These are phyloP conservation scores for Leptodactylus fallax DNA, from an alignment of 2,797 vertebrate genomes.

Conservation along the genomic window DNA sequence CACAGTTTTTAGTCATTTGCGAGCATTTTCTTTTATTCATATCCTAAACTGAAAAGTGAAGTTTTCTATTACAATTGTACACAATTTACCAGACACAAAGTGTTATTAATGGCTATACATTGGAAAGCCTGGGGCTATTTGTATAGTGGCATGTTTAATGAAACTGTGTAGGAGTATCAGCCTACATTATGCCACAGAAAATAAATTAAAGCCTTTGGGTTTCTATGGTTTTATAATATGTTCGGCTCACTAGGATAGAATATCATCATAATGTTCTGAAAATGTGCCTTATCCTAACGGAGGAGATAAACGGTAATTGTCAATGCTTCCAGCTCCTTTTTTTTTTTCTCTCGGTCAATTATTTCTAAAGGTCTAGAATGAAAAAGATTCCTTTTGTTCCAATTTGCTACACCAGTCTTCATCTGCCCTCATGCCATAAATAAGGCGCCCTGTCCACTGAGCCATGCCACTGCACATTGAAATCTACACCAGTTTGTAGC, in stretches of 20 bases:
- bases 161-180: conserved; percentile 26
- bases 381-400: background rate
- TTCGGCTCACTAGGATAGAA: background rate
- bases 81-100: conserved; percentile 10
- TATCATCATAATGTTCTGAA: background rate
- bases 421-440: too few species aligned
- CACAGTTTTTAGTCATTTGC: background rate
- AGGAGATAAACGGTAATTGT: background rate
- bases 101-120: background rate
- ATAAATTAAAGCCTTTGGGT: conserved; percentile 11
- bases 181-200: background rate
- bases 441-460: too few species aligned
- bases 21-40: background rate
- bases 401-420: too few species aligned
- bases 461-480: too few species aligned
- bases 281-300: too few species aligned
- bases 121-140: conserved; percentile 9
- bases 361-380: background rate
- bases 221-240: conserved; percentile 7
- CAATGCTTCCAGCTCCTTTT: background rate
- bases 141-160: conserved; percentile 4
- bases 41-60: background rate
- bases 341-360: background rate
- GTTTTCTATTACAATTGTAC: background rate
- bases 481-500: too few species aligned